These are phyloP conservation scores for Epistrophe grossulariae DNA, from an alignment of 2,888 invertebrate species.

Conservation along the genomic window DNA sequence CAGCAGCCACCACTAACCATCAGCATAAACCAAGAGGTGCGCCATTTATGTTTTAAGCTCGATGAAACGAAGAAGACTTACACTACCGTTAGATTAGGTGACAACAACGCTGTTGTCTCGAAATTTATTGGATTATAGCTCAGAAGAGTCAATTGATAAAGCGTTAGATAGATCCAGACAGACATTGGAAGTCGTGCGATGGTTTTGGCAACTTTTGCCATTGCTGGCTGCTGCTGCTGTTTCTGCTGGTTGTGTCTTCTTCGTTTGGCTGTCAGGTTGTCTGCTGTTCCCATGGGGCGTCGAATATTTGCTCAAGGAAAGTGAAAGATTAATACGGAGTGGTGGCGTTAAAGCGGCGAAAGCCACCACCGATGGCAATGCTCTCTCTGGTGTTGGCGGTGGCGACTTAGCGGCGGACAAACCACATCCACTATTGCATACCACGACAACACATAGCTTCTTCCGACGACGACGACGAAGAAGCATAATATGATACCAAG, in stretches of 20 bases:
- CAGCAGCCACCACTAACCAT: not conserved
- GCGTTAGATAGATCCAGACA: conserved; percentile 54
- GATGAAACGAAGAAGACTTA: conserved; percentile 15
- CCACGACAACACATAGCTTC: conserved; percentile 37
- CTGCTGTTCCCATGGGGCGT: conserved; percentile 48
- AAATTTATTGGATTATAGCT: conserved; percentile 66
- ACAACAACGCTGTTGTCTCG: conserved; percentile 64
- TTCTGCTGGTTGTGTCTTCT: conserved; percentile 45
- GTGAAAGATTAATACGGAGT: conserved; percentile 64
- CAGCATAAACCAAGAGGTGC: conserved; percentile 48
- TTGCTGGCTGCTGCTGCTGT: conserved; percentile 38
- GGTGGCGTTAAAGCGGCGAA: conserved; percentile 43
- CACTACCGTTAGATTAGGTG: conserved; percentile 58
- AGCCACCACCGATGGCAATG: conserved; percentile 57
- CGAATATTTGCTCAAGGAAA: conserved; percentile 68
- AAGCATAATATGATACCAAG: conserved; percentile 19
- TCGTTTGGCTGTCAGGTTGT: conserved; percentile 49
- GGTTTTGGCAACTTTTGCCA: conserved; percentile 14
- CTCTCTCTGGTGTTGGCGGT: conserved; percentile 5
- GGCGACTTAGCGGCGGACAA: no score
- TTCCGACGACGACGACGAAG: conserved; percentile 2
- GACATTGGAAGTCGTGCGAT: conserved; percentile 53
- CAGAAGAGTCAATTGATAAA: conserved; percentile 71
- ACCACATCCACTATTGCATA: conserved; percentile 50
- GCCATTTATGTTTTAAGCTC: conserved; percentile 34